Base-by-base conservation (phyloP, 2,113 vertebrate species). In the Ibidorhyncha struthersii region DNA sequence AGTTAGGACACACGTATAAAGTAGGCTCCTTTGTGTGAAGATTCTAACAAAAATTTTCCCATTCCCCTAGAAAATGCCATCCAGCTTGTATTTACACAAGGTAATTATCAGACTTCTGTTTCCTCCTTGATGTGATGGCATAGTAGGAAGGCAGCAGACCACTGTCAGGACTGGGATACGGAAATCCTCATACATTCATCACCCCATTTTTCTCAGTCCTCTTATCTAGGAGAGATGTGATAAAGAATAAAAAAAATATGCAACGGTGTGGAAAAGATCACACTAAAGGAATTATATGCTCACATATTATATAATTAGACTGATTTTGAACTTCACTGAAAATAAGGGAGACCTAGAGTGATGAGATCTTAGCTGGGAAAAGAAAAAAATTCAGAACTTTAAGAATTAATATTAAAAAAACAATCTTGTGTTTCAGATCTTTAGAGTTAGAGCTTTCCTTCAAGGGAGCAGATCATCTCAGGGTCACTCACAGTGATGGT, bases 111-210 rank as follows among this genome's bases (percentile, higher is more conserved):
- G 41, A 32, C 4, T 73, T 65, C 38, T 66, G 32, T 23, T 66
- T 78, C 15, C 21, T 80, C 13, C 29, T 84, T 18, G 14, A 5
- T 38, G 20, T 84, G 38, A 84, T 27, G 16, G 10, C 12, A 67
- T 20, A 49, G 12, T 14, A 66, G 47, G 32, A 49, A 86, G 32
- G 58, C 16, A 89, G 25, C 25, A 78, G 10, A 50, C 6, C 29
- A 19, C 12, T 23, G 4, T 62, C 41, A 80, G 40, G 10, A 70
- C 6, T 53, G 14, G 25, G 66, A 49, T 83, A 63, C 32, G 8
- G 27, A 86, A 61, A 86, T 65, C 12, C 0, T 1, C 1, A 1
- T 10, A 13, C 6, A 30, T 53, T 40, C 0, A 0, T 55, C 17
- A 50, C 3, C 3, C 3, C 5, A 4, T 79, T 58, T 47, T 72